Evolutionary conservation across 1,140 invertebrate genomes (phyloP).

Genomic region (Drosophila trapezifrons): DNA sequence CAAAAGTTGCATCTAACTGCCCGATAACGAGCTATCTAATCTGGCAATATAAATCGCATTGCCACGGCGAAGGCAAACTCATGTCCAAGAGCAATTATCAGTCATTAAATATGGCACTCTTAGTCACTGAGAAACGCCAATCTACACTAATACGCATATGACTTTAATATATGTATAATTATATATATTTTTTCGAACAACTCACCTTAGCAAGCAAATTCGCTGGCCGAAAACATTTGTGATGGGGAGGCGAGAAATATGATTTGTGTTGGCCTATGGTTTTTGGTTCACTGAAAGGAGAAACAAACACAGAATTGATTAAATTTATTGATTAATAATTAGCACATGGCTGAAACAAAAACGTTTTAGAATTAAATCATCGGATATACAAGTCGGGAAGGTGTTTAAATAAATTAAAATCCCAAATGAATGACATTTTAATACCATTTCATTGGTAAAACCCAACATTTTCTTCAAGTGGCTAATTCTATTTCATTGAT

Average conservation of each 20-base stretch:
- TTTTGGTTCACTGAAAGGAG: conserved; percentile 58
- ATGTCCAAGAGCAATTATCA: conserved; percentile 43
- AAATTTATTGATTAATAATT: conserved; percentile 8
- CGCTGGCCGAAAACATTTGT: conserved; percentile 63
- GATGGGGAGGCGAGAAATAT: conserved; percentile 31
- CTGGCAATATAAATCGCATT: conserved; percentile 4
- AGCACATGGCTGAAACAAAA: not conserved
- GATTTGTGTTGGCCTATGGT: conserved; percentile 29
- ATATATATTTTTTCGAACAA: conserved; percentile 29
- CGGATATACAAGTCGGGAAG: not conserved
- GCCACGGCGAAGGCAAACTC: conserved; percentile 4
- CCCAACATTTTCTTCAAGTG: conserved; percentile 32
- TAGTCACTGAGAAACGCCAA: conserved; percentile 52
- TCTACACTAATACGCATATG: conserved; percentile 25
- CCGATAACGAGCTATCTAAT: conserved; percentile 33
- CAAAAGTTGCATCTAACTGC: not conserved
- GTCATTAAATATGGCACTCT: conserved; percentile 33
- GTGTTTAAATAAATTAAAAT: not conserved
- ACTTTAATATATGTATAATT: conserved; percentile 31
- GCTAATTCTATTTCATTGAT: conserved; percentile 17
- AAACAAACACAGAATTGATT: conserved; percentile 20
- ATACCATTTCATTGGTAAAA: not conserved
- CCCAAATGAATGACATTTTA: not conserved
- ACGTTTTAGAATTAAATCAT: not conserved
- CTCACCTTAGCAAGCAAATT: conserved; percentile 67